Evolutionary conservation across 1,140 invertebrate species (phyloP).

Genomic region (Pachypsylla venusta): DNA sequence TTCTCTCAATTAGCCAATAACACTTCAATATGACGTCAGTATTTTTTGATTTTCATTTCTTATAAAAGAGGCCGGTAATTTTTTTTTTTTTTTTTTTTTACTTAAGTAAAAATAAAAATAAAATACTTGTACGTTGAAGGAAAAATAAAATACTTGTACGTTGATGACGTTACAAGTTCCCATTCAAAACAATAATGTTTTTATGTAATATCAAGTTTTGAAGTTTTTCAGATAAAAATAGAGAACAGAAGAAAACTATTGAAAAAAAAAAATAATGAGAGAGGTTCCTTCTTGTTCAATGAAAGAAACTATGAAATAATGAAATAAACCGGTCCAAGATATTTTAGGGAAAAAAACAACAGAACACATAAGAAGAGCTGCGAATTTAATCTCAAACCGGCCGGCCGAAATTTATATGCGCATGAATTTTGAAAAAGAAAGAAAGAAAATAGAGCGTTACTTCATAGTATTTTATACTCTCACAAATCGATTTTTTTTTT

Average conservation of each 20-base stretch:
- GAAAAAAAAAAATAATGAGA: not conserved
- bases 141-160: too few species aligned
- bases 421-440: not conserved
- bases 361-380: too few species aligned
- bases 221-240: not conserved
- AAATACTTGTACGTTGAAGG: too few species aligned
- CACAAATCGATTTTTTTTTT: not conserved
- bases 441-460: not conserved
- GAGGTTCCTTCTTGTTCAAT: constrained; percentile 4
- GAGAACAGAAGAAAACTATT: not conserved
- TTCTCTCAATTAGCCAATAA: too few species aligned
- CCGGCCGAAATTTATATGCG: constrained; percentile 5
- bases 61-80: too few species aligned
- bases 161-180: too few species aligned
- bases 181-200: not conserved
- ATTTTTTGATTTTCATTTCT: too few species aligned
- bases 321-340: not conserved
- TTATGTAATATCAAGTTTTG: not conserved
- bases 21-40: too few species aligned
- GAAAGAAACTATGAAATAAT: not conserved
- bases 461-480: not conserved
- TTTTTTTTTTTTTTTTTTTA: too few species aligned
- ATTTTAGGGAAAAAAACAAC: too few species aligned
- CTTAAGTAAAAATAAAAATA: too few species aligned
- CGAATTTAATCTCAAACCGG: not conserved